Evolutionary conservation across 2,888 invertebrate genomes (phyloP), one percentile per base, ranked within the genome.

Genomic region (Eucera pruinosa): DNA sequence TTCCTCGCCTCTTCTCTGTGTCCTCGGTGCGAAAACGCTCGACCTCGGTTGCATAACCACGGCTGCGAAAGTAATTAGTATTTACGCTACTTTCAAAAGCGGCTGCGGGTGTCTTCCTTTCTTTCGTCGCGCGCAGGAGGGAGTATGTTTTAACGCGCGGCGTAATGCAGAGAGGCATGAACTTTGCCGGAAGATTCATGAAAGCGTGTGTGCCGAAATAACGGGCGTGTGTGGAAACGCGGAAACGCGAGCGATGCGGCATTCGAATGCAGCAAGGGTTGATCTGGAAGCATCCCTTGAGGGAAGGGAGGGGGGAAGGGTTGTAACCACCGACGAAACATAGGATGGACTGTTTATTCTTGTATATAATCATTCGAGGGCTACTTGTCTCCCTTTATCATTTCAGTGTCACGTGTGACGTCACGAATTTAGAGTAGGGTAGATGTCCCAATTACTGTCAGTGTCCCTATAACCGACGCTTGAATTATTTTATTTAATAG

Each of bases 61-160:
- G 75, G 58, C 65, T 70, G 68, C 60, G 76, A 83, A 82, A 80
- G 74, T 86, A 86, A 86, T 86, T 86, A 85, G 80, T 86, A 86
- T 86, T 86, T 86, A 86, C 80, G 82, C 72, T 65, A 79, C 70
- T 82, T 80, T 85, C 65, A 78, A 82, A 83, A 84, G 74, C 66
- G 52, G 47, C 74, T 54, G 39, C 50, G 58, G 62, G 4, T 76
- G 75, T 78, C 82, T 81, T 72, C 75, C 67, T 74, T 76, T 80
- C 73, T 74, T 82, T 86, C 79, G 77, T 79, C 75, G 48, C 60
- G 62, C 43, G 64, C 36, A 36, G 81, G 60, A 80, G 80, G 81
- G 60, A 80, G 80, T 75, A 71, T 76, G 72, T 78, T 61, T 85
- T 82, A 85, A 83, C 76, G 72, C 76, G 72, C 66, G 77, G 65